A percentile compares a stretch with the other conserved stretches of the same genome.
These are phyloP conservation scores for Lemur catta DNA, from an alignment of 2,797 vertebrate genomes.

Conservation along the genomic window DNA sequence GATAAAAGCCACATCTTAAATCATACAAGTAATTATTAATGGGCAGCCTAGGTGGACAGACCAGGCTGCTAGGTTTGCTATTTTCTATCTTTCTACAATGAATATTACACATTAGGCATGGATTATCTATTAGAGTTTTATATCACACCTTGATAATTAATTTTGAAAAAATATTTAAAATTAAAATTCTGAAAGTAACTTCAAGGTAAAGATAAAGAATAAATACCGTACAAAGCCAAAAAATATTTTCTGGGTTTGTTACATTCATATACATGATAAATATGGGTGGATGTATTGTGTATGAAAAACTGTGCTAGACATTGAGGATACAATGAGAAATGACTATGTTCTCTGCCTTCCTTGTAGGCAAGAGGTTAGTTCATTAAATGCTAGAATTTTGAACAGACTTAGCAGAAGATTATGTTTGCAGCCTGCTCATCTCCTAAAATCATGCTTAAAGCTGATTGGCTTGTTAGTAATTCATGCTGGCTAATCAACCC, in stretches of 20 bases:
- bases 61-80: neutral
- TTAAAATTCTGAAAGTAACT: neutral
- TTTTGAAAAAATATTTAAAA: neutral
- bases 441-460: neutral
- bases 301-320: neutral
- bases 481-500: neutral
- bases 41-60: neutral
- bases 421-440: neutral
- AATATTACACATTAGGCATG: neutral
- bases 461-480: neutral
- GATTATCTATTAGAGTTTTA: neutral
- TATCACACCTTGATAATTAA: neutral
- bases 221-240: neutral
- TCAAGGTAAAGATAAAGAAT: neutral
- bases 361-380: neutral
- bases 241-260: neutral
- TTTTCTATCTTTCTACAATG: neutral
- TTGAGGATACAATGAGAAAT: neutral
- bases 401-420: neutral
- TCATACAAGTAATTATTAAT: neutral
- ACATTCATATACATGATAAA: neutral
- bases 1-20: neutral
- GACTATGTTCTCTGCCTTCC: neutral
- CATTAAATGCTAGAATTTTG: neutral
- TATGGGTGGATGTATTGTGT: rapidly evolving